Evolutionary conservation across 2,888 invertebrate genomes (phyloP).

Genomic region (Metellina segmentata): DNA sequence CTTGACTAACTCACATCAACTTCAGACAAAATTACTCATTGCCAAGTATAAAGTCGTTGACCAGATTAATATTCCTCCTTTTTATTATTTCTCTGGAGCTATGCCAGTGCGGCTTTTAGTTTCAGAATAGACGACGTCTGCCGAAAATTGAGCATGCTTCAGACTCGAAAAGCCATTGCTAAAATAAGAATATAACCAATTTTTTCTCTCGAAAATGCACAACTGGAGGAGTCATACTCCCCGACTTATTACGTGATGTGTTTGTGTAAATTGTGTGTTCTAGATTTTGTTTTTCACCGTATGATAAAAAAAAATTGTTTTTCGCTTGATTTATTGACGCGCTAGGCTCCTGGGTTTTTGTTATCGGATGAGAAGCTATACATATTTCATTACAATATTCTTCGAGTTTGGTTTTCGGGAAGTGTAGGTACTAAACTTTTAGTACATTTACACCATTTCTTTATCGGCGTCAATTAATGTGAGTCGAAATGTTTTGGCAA

Average conservation of each 20-base stretch:
- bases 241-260: background rate
- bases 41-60: background rate
- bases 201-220: background rate
- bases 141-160: background rate
- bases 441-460: too few species aligned
- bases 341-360: background rate
- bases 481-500: too few species aligned
- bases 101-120: background rate
- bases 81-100: background rate
- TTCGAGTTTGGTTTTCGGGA: too few species aligned
- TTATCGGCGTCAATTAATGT: too few species aligned
- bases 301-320: background rate
- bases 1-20: background rate
- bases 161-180: background rate
- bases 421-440: too few species aligned
- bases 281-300: background rate
- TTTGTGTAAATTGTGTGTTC: slow-evolving; percentile 1
- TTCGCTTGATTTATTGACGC: background rate
- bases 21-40: background rate
- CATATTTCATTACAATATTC: too few species aligned
- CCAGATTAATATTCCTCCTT: background rate
- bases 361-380: too few species aligned
- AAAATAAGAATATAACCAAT: background rate
- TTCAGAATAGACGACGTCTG: background rate
- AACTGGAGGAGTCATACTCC: background rate